Evolutionary conservation across 2,797 vertebrate genomes (phyloP).

Genomic region (Podargus strigoides): DNA sequence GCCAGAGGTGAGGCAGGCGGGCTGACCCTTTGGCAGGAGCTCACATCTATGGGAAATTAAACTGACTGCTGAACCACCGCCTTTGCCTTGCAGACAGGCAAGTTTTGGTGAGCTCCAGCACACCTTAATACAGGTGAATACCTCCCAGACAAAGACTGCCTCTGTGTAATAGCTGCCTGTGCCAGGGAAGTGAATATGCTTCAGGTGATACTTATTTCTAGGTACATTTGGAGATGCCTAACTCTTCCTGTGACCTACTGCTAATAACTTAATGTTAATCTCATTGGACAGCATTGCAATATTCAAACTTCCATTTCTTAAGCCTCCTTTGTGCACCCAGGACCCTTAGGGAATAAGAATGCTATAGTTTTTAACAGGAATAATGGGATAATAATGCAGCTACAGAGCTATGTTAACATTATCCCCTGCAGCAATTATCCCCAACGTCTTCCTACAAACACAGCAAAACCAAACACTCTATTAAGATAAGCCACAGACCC

Average conservation of each 20-base stretch:
- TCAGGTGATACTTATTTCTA: background rate
- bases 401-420: background rate
- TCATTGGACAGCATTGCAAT: background rate
- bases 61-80: background rate
- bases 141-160: background rate
- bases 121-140: background rate
- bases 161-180: background rate
- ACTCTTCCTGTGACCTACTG: background rate
- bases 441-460: background rate
- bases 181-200: background rate
- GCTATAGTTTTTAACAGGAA: background rate
- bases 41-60: background rate
- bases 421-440: background rate
- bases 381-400: background rate
- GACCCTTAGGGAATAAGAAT: background rate
- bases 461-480: background rate
- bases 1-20: background rate
- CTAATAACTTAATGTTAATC: background rate
- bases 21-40: background rate
- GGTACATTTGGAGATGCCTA: background rate
- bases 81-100: background rate
- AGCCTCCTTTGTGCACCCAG: background rate
- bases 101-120: background rate
- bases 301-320: background rate
- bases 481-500: background rate